Evolutionary conservation across 2,888 invertebrate genomes (phyloP), one percentile per base, ranked within the genome.

Genomic region (Pristionchus japonicus): DNA sequence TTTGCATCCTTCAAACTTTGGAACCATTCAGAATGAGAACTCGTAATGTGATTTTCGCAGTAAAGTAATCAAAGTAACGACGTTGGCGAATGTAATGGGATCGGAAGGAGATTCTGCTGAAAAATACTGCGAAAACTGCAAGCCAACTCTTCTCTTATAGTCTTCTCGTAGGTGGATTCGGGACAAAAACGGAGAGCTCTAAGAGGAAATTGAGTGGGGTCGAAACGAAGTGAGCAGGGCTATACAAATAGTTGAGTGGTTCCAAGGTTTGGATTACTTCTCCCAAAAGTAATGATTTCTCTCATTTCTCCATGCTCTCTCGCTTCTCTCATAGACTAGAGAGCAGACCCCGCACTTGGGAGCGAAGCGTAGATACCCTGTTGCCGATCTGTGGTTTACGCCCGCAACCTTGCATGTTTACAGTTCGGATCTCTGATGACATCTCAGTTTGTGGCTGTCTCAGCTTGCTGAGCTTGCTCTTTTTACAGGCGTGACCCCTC

Each of bases 171-270:
- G 34, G 70, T 11, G 3, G 23, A 67, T 67, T 57, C 57, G 57
- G 67, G 64, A 23, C 31, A 67, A 77, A 77, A 43, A 77, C n/a
- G 47, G 27, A 27, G 43, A 20, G 43, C n/a, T 74, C 77, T 77
- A 27, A 77, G 43, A 43, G 77, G 77, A 77, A 43, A 77, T 77
- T 77, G 77, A 77, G 47, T 77, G 47, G 27, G 47, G 77, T 77
- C 27, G 77, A 77, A 77, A 70, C 43, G 43, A 77, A 77, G 37
- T n/a, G 74, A 74, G 40, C 6, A 20, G 43, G 34, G 40, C 43
- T 43, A 47, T 47, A 43, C 27, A 77, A 77, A 77, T 77, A 77
- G 13, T 77, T 0, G 27, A 43, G 77, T 40, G 43, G 40, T 27
- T 40, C 20, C 17, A 9, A 31, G 77, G 43, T 77, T 77, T 77